These are phyloP conservation scores for Campoletis sonorensis DNA, from an alignment of 1,140 invertebrate genomes.

Conservation along the genomic window DNA sequence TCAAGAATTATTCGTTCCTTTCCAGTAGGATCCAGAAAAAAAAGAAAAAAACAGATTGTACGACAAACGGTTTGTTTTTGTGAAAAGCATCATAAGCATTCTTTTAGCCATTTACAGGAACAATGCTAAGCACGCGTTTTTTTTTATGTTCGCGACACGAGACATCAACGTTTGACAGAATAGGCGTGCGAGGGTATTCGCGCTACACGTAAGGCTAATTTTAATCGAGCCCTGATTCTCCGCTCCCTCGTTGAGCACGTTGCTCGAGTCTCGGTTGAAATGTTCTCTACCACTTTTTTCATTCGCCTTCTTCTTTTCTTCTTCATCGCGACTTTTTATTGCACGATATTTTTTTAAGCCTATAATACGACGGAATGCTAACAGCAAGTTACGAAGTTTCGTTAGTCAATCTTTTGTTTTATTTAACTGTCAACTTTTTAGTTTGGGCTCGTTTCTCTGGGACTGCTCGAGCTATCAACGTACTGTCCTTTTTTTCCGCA, in stretches of 20 bases:
- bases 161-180: neutral
- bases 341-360: neutral
- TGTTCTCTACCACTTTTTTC: neutral
- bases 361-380: neutral
- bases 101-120: constrained; percentile 44
- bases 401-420: neutral
- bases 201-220: constrained; percentile 53
- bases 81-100: neutral
- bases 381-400: neutral
- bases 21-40: neutral
- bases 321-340: constrained; percentile 2
- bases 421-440: neutral
- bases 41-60: neutral
- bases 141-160: neutral
- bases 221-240: constrained; percentile 56
- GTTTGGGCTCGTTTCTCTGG: neutral
- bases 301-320: neutral
- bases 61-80: neutral
- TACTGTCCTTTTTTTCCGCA: neutral
- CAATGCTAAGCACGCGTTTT: constrained; percentile 45
- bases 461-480: neutral
- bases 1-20: too few relatives aligned
- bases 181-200: neutral
- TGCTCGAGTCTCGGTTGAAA: neutral
- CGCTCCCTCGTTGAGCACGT: constrained; percentile 4